A percentile compares a stretch with the other conserved stretches of the same genome.
phyloP scores from a whole-genome alignment of 2,113 vertebrate species.

The Daboia siamensis region DNA sequence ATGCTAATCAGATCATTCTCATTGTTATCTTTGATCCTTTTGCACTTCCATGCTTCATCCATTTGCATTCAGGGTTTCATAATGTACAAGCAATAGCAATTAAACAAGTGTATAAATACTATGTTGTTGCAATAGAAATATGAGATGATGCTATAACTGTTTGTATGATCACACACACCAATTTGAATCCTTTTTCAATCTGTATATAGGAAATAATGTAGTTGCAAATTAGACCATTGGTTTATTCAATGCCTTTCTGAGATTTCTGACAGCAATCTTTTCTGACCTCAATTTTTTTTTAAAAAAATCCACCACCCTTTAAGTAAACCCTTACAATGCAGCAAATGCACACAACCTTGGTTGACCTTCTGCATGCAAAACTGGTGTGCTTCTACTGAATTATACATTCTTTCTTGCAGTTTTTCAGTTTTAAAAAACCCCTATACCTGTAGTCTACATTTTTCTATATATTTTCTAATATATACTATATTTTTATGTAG shows the following conservation, averaged over 20 bases:
- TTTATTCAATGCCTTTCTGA: neutral
- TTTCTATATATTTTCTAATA: neutral
- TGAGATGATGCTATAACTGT: neutral
- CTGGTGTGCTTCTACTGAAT: neutral
- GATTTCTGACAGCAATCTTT: neutral
- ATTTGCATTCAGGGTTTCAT: neutral
- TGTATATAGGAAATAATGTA: neutral
- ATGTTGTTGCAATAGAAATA: neutral
- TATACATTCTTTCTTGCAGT: neutral
- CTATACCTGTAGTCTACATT: neutral
- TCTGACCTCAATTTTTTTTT: neutral
- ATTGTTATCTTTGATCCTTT: neutral
- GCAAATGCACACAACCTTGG: neutral
- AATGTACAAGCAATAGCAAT: neutral
- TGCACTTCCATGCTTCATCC: neutral
- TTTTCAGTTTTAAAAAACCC: too few species aligned
- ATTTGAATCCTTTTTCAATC: neutral
- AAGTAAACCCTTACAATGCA: neutral
- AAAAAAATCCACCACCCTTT: neutral
- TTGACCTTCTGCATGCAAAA: neutral
- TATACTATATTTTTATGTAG: neutral
- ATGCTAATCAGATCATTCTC: neutral
- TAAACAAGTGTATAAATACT: neutral
- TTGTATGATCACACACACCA: neutral
- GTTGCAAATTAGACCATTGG: neutral